Conservation (phyloP, 2,797 vertebrate genomes). For the Uromys caudimaculatus region DNA sequence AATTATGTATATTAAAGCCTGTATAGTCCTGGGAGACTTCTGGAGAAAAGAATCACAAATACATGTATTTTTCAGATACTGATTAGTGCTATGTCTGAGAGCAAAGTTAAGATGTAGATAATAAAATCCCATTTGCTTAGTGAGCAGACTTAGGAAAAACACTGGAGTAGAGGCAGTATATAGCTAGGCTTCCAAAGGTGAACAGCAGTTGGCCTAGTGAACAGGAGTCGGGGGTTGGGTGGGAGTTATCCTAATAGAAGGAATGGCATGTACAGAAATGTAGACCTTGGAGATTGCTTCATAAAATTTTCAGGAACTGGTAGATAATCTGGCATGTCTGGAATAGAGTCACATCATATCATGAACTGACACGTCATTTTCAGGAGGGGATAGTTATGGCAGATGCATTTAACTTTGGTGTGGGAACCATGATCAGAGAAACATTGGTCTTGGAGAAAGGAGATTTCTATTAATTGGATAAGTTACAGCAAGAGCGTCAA, state of each 20-base stretch:
- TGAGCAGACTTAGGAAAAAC: not conserved
- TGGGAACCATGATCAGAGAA: not conserved
- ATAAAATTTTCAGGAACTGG: not conserved
- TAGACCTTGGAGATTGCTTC: not conserved
- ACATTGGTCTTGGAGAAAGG: not conserved
- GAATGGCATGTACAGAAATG: not conserved
- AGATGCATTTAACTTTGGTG: not conserved
- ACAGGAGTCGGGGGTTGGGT: not conserved
- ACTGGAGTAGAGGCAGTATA: not conserved
- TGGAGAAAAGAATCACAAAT: not conserved
- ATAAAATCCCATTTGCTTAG: constrained; percentile 10
- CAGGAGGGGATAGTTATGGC: not conserved
- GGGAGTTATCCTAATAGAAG: not conserved
- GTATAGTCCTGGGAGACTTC: not conserved
- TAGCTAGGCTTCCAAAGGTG: not conserved
- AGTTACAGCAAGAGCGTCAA: too few species aligned
- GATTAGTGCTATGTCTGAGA: not conserved
- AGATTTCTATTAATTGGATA: not conserved
- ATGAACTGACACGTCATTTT: not conserved
- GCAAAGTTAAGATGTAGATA: constrained; percentile 14
- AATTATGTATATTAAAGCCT: not conserved
- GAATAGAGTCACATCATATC: not conserved
- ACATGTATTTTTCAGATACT: not conserved
- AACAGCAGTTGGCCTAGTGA: not conserved
- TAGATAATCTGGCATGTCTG: not conserved